These are phyloP conservation scores for Eilema griseolum DNA, from an alignment of 2,888 invertebrate species.

Conservation along the genomic window DNA sequence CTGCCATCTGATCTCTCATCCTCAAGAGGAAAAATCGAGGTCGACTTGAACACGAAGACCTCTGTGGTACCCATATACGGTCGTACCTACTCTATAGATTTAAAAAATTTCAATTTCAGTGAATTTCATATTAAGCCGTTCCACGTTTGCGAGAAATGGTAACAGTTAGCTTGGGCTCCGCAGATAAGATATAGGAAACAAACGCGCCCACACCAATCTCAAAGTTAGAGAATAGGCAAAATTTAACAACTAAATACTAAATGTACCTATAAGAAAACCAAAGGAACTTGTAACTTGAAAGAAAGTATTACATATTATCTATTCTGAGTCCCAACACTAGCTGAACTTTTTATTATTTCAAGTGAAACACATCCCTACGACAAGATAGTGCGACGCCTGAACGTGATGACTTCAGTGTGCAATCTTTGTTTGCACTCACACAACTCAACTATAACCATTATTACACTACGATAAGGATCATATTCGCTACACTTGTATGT, in stretches of 20 bases:
- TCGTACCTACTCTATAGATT: too few species aligned
- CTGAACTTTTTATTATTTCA: constrained; percentile 36
- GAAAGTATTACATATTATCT: too few species aligned
- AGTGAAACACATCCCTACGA: constrained; percentile 37
- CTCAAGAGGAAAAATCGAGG: too few species aligned
- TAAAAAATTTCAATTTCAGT: too few species aligned
- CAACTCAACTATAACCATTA: constrained; percentile 20
- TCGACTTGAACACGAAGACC: too few species aligned
- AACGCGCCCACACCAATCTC: neutral
- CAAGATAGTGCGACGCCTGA: constrained; percentile 23
- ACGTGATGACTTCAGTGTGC: constrained; percentile 40
- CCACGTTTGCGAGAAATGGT: too few species aligned
- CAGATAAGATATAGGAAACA: neutral
- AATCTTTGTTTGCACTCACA: constrained; percentile 7
- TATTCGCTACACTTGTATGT: constrained; percentile 5
- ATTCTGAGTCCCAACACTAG: constrained; percentile 16
- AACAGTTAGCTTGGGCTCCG: too few species aligned
- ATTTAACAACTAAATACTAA: neutral
- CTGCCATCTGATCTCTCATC: too few species aligned
- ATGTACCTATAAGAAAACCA: neutral
- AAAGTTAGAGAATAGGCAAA: neutral
- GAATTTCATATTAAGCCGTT: too few species aligned
- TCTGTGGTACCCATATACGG: too few species aligned
- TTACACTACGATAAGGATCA: neutral
- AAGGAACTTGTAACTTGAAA: constrained; percentile 8